Evolutionary conservation across 2,113 vertebrate genomes (phyloP), one percentile per base, ranked within the genome.

Genomic region (Callipepla californica): DNA sequence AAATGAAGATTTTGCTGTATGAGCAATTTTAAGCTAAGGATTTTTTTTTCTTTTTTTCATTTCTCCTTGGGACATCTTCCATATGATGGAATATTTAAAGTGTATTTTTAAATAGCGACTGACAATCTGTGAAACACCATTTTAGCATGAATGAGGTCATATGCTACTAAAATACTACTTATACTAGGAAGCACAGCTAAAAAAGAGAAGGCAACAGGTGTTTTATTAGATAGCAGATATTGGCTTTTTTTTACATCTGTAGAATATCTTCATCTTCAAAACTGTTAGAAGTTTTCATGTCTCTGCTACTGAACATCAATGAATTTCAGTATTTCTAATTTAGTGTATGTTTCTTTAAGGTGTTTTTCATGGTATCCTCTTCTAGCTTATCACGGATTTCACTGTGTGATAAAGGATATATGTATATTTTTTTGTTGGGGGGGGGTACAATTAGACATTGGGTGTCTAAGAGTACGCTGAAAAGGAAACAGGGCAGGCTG

Each of bases 151-250:
- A 82, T 96, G 97, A 92, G 65, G 69, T 97, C 97, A 97, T 95
- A 76, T 45, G 85, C 90, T 95, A 95, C 86, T 94, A 96, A 96
- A 97, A 94, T 91, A 94, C 94, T 91, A 67, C 80, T 95, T 94
- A 75, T 91, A 76, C 84, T 88, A 58, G 87, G 92, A 93, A 89
- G 95, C 84, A 67, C 26, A 68, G 85, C 95, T 97, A 96, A 98
- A 98, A 97, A 94, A 94, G 85, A 87, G 89, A 88, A 94, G 75
- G 65, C 79, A 96, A 95, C 97, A 98, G 97, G 97, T 98, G 97
- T 94, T 97, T 97, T 94, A 93, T 96, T 96, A 97, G 96, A 82
- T 85, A 90, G 87, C 81, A 93, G 88, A 94, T 87, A 84, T 45
- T 94, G 85, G 74, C 44, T 85, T 95, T 95, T 95, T 97, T 97